Evolutionary conservation across 2,888 invertebrate species (phyloP).

Genomic region (Eutolmus rufibarbis): DNA sequence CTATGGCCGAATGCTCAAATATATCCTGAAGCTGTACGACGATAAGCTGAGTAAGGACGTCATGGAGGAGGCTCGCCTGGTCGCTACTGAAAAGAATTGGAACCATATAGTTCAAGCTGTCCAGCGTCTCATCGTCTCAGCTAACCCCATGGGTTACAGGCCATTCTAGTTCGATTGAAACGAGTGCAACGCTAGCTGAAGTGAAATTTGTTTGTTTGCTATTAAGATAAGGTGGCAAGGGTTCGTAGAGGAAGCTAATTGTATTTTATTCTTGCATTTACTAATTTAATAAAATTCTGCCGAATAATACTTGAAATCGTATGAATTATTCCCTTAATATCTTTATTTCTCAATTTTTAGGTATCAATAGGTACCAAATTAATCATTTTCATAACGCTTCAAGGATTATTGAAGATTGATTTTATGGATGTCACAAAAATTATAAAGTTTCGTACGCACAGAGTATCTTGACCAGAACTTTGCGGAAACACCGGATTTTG

Average conservation of each 20-base stretch:
- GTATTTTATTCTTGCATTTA: slow-evolving; percentile 8
- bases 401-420: too few relatives aligned
- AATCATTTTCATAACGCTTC: too few relatives aligned
- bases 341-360: background rate
- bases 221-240: background rate
- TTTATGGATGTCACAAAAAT: too few relatives aligned
- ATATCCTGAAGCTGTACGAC: slow-evolving; percentile 78
- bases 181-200: background rate
- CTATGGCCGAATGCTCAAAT: slow-evolving; percentile 82
- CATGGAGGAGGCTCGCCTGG: slow-evolving; percentile 57
- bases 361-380: background rate
- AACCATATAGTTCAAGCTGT: slow-evolving; percentile 56
- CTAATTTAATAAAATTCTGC: slow-evolving; percentile 16
- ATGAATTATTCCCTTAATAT: background rate
- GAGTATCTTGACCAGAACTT: background rate
- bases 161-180: slow-evolving; percentile 55
- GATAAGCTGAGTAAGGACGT: slow-evolving; percentile 79
- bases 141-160: slow-evolving; percentile 59
- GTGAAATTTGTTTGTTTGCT: background rate
- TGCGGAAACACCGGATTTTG: background rate
- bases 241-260: background rate
- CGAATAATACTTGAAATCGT: background rate
- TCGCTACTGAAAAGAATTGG: slow-evolving; percentile 56
- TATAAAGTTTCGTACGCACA: background rate
- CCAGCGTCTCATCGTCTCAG: slow-evolving; percentile 56